Percentiles rank a stretch among this genome's conserved stretches.
Conservation (phyloP, 2,888 invertebrate genomes). For the Osmoderma eremita region DNA sequence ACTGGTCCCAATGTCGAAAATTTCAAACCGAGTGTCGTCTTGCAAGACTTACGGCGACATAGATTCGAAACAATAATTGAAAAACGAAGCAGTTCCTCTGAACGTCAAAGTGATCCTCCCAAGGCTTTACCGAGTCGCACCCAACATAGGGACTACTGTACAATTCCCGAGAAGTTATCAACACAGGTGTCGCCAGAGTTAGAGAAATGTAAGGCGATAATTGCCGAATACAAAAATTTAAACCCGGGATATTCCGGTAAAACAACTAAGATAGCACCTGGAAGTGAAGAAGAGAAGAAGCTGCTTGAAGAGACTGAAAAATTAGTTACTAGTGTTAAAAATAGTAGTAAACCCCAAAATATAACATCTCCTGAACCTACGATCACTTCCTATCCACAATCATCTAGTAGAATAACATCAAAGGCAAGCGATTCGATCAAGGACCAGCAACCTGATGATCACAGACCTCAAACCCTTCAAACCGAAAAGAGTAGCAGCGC, state of each 20-base stretch:
- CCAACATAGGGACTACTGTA: constrained; percentile 33
- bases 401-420: background rate
- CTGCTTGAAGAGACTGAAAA: constrained; percentile 18
- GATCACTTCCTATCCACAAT: too few relatives aligned
- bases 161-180: background rate
- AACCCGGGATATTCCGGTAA: constrained; percentile 22
- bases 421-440: background rate
- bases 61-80: constrained; percentile 15
- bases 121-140: too few relatives aligned
- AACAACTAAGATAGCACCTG: constrained; percentile 1
- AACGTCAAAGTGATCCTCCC: too few relatives aligned
- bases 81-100: background rate
- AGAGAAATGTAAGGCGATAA: constrained; percentile 28
- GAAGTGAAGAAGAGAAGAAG: constrained; percentile 26
- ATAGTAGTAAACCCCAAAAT: background rate
- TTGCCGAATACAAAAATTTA: constrained; percentile 23
- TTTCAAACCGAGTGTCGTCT: constrained; percentile 14
- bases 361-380: too few relatives aligned
- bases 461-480: background rate
- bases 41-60: background rate
- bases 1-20: constrained; percentile 23
- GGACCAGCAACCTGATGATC: background rate
- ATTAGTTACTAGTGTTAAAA: constrained; percentile 14
- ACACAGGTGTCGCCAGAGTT: background rate
- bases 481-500: background rate